Evolutionary conservation across 2,797 vertebrate species (phyloP).

Genomic region (Cyclopterus lumpus): DNA sequence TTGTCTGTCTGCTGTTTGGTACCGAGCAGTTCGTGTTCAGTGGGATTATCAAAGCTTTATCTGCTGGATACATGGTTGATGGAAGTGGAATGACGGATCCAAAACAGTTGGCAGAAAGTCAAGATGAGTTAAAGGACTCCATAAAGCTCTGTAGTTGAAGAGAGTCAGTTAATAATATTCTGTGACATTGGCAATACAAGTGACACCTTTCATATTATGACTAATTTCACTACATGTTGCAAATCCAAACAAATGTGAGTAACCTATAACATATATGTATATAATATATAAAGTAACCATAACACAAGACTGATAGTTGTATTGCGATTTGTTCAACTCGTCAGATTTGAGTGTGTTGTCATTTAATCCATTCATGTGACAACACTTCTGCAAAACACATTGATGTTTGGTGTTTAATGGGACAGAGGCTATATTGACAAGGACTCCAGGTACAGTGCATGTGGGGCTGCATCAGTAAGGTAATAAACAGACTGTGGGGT

Average conservation of each 20-base stretch:
- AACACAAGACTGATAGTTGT: too few relatives aligned
- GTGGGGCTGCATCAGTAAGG: constrained; percentile 45
- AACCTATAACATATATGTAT: too few relatives aligned
- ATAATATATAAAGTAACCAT: too few relatives aligned
- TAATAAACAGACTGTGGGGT: constrained; percentile 57
- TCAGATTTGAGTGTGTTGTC: too few relatives aligned
- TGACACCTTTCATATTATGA: not conserved
- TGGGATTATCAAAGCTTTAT: not conserved
- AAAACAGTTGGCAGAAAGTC: not conserved
- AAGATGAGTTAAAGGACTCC: not conserved
- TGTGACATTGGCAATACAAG: not conserved
- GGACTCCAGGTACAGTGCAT: constrained; percentile 28
- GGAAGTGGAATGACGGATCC: not conserved
- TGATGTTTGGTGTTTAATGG: constrained; percentile 30
- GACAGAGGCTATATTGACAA: constrained; percentile 32
- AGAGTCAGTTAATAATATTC: not conserved
- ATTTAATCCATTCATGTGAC: not conserved
- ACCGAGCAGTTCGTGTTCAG: too few relatives aligned
- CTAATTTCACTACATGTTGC: not conserved
- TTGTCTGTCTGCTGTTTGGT: not conserved
- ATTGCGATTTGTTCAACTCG: too few relatives aligned
- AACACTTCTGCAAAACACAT: constrained; percentile 7
- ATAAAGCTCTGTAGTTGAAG: not conserved
- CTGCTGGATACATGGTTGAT: not conserved
- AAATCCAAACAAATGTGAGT: not conserved